A percentile compares a stretch with the other conserved stretches of the same genome.
These are phyloP conservation scores for Anoplophora glabripennis DNA, from an alignment of 1,140 invertebrate species.

Conservation along the genomic window DNA sequence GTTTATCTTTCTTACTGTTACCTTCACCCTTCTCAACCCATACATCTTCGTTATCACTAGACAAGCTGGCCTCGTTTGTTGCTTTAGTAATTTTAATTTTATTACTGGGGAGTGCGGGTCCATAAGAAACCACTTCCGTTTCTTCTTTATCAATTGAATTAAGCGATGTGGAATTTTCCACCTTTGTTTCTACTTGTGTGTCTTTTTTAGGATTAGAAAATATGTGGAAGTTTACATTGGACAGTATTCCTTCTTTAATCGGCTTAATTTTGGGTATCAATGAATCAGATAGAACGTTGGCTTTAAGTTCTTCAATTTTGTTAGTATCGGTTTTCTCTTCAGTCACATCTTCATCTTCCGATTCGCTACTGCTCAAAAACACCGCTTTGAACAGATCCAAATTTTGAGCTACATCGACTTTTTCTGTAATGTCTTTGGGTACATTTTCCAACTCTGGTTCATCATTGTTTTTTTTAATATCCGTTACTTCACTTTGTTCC, in stretches of 20 bases:
- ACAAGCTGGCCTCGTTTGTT: not conserved
- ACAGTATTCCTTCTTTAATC: constrained; percentile 44
- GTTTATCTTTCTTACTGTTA: constrained; percentile 26
- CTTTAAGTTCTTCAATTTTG: constrained; percentile 32
- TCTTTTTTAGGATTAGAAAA: constrained; percentile 23
- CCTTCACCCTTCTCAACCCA: constrained; percentile 43
- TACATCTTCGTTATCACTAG: constrained; percentile 30
- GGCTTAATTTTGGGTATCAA: constrained; percentile 46
- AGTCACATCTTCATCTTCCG: constrained; percentile 33
- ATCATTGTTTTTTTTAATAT: not conserved
- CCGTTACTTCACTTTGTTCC: constrained; percentile 14
- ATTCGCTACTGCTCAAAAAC: constrained; percentile 45
- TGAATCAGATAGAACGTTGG: constrained; percentile 35
- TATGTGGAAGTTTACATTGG: constrained; percentile 36
- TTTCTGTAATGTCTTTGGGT: constrained; percentile 42
- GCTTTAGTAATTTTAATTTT: constrained; percentile 7
- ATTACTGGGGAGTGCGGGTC: constrained; percentile 38
- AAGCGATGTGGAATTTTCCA: not conserved
- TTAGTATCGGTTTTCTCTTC: constrained; percentile 27
- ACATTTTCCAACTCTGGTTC: constrained; percentile 5
- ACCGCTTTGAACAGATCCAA: constrained; percentile 46
- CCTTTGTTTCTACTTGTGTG: constrained; percentile 3
- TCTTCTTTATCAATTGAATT: not conserved
- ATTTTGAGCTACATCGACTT: constrained; percentile 42
- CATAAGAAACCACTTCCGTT: constrained; percentile 26